Percentiles rank a stretch among this genome's conserved stretches.
Evolutionary conservation across 1,140 invertebrate genomes (phyloP).

Genomic region (Diuraphis noxia): DNA sequence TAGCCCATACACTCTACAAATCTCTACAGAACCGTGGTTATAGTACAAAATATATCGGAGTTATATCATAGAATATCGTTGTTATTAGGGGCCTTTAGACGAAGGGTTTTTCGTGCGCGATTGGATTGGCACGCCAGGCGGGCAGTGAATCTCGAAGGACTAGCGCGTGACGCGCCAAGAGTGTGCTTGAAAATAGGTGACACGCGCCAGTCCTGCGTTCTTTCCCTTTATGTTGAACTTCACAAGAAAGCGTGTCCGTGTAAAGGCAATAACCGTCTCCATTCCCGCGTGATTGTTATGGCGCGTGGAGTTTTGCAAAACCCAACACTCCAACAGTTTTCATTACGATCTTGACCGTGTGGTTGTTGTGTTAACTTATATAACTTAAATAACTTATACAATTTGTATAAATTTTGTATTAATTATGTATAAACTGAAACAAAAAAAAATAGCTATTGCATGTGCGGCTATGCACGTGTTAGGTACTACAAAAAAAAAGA

Average conservation of each 20-base stretch:
- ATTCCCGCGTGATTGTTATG: neutral
- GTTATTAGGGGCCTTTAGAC: too few relatives aligned
- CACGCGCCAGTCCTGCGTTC: neutral
- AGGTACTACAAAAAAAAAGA: neutral
- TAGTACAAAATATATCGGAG: too few relatives aligned
- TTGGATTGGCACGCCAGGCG: too few relatives aligned
- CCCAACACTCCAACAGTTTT: neutral
- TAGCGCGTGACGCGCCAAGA: neutral
- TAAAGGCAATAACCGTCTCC: neutral
- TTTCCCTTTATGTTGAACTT: neutral
- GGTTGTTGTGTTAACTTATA: neutral
- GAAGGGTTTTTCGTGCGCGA: too few relatives aligned
- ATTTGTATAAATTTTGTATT: neutral
- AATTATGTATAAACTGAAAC: neutral
- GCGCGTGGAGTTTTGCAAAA: neutral
- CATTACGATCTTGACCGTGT: neutral
- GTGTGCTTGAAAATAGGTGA: slow-evolving; percentile 19
- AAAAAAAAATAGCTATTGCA: neutral
- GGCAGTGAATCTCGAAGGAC: too few relatives aligned
- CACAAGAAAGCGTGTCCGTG: neutral
- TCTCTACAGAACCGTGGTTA: too few relatives aligned
- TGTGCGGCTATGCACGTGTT: neutral
- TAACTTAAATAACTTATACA: neutral
- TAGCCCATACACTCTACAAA: too few relatives aligned
- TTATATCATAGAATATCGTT: too few relatives aligned